Base-by-base conservation (phyloP, 2,888 invertebrate genomes). In the Apodemia mormo region DNA sequence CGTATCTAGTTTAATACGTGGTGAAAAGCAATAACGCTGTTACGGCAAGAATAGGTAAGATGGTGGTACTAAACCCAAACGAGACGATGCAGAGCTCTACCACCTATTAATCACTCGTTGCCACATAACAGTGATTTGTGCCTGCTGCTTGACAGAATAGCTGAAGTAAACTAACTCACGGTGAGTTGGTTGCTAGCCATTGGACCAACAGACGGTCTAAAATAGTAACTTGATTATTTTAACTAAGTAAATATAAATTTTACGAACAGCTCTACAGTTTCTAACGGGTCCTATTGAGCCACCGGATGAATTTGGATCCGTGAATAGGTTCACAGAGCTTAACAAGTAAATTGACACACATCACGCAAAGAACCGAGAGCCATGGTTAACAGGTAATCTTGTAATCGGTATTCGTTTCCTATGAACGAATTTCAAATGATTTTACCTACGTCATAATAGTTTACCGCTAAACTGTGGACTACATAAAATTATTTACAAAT, bases 251-350 rank as follows among this genome's bases (percentile, higher is more conserved):
- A 49, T 49, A 49, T 14, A 14, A 14, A 52, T 6, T 54, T 37
- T 1, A 71, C 58, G 2, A 49, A 4, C 77, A 22, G 68, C 80
- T 83, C 82, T 72, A 78, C 29, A 12, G 5, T 56, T 70, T 74
- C 67, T 67, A 43, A 75, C 75, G 77, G 64, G 58, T 54, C 67
- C 70, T 43, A 66, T 72, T 68, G 82, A 83, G 88, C 88, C 90
- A 90, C 90, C 89, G 90, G 90, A 84, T 87, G 90, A 89, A 89
- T 90, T 89, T 88, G 83, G 88, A 92, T 92, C 92, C 87, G 84
- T 91, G 90, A 88, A 92, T 87, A 89, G 89, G 91, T 92, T 92
- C 90, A 49, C 52, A 90, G 85, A 75, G 61, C 82, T 87, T 89
- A 90, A 92, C 90, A 90, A 89, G 91, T 85, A 92, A 91, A 92